A percentile compares a stretch with the other conserved stretches of the same genome.
Evolutionary conservation across 2,888 invertebrate genomes (phyloP).

Genomic region (Meteorus cinctellus): DNA sequence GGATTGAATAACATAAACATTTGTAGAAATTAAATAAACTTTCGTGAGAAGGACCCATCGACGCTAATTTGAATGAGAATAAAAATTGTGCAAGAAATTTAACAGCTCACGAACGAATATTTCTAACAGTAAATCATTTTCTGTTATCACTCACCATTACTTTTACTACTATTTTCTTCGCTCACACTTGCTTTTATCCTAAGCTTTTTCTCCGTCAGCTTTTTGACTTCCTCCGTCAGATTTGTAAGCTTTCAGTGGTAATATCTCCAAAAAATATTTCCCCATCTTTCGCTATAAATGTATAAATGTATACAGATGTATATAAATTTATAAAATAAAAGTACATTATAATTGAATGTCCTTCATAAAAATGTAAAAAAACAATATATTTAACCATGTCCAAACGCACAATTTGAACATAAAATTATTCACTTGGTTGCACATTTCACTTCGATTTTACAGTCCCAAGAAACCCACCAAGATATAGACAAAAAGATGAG

Average conservation of each 20-base stretch:
- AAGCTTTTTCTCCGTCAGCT: constrained; percentile 21
- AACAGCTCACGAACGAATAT: too few relatives aligned
- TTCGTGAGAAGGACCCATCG: too few relatives aligned
- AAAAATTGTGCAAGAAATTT: too few relatives aligned
- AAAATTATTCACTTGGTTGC: constrained; percentile 11
- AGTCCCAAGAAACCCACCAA: background rate
- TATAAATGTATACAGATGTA: background rate
- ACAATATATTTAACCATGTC: constrained; percentile 9
- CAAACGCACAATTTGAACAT: constrained; percentile 2
- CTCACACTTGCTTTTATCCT: background rate
- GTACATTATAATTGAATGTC: background rate
- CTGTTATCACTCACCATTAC: background rate
- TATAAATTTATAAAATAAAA: background rate
- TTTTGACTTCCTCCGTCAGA: constrained; percentile 18
- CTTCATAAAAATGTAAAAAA: constrained; percentile 1
- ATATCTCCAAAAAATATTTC: background rate
- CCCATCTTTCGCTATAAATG: background rate
- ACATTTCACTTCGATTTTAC: constrained; percentile 16
- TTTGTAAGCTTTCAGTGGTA: background rate
- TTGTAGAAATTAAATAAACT: too few relatives aligned
- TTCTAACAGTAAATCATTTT: too few relatives aligned
- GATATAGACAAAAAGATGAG: background rate
- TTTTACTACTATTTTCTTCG: background rate
- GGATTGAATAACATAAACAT: too few relatives aligned
- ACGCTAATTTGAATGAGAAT: too few relatives aligned